These are phyloP conservation scores for Geophilus truncorum DNA, from an alignment of 2,888 invertebrate species.

Conservation along the genomic window DNA sequence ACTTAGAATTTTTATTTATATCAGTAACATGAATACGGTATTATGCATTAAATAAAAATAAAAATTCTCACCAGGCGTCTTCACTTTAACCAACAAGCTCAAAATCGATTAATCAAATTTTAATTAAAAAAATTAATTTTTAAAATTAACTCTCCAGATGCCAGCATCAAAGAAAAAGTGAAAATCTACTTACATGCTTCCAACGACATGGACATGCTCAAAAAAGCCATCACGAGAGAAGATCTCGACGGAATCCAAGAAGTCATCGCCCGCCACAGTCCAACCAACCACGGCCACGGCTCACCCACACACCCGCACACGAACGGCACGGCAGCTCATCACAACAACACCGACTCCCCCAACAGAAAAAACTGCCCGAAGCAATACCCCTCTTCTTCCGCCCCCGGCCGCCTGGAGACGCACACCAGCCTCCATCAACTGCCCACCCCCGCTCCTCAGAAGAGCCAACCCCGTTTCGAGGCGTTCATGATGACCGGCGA, in stretches of 20 bases:
- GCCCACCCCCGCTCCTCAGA: not conserved
- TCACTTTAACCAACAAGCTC: too few species aligned
- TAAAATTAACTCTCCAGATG: conserved; percentile 57
- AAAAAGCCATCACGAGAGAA: conserved; percentile 41
- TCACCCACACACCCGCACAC: conserved; percentile 31
- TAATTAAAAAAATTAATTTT: too few species aligned
- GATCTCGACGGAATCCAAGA: conserved; percentile 40
- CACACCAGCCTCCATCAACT: conserved; percentile 22
- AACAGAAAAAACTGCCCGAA: conserved; percentile 2
- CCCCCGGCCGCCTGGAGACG: conserved; percentile 28
- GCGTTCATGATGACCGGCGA: conserved; percentile 98
- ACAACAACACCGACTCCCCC: not conserved
- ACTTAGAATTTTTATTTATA: too few species aligned
- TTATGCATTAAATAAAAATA: too few species aligned
- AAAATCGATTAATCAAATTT: too few species aligned
- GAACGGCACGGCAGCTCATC: conserved; percentile 34
- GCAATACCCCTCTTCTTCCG: conserved; percentile 30
- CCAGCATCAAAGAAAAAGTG: conserved; percentile 68
- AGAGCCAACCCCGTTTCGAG: conserved; percentile 58
- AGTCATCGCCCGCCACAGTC: conserved; percentile 39
- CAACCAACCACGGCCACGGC: not conserved
- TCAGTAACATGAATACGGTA: too few species aligned
- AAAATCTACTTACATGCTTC: conserved; percentile 48
- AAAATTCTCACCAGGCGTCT: too few species aligned
- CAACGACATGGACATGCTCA: conserved; percentile 46